A percentile compares a stretch with the other conserved stretches of the same genome.
These are phyloP conservation scores for Ictalurus punctatus DNA, from an alignment of 2,113 vertebrate genomes.

Conservation along the genomic window DNA sequence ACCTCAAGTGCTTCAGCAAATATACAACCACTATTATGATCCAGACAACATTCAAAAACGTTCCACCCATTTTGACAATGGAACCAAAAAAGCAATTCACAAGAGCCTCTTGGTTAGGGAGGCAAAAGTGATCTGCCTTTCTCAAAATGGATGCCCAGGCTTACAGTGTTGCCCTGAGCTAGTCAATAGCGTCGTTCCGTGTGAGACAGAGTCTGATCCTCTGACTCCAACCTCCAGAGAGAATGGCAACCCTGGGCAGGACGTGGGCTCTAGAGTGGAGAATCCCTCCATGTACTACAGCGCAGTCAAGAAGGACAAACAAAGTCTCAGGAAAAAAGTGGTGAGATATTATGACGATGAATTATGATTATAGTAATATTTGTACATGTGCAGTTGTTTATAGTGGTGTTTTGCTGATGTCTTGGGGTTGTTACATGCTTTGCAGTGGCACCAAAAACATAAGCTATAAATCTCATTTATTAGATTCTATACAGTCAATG, in stretches of 20 bases:
- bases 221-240: conserved; percentile 83
- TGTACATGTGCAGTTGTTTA: conserved; percentile 57
- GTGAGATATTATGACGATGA: conserved; percentile 78
- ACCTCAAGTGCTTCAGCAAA: conserved; percentile 63
- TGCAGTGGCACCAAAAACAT: conserved; percentile 6
- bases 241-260: conserved; percentile 84
- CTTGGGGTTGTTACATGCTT: conserved; percentile 43
- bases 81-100: conserved; percentile 37
- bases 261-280: conserved; percentile 80
- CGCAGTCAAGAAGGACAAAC: conserved; percentile 86
- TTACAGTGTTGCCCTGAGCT: conserved; percentile 71
- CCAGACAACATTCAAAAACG: conserved; percentile 1
- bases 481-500: background rate
- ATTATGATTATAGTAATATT: conserved; percentile 35
- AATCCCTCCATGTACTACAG: conserved; percentile 85
- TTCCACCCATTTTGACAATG: conserved; percentile 23
- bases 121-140: conserved; percentile 59
- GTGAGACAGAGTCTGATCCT: conserved; percentile 74
- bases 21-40: conserved; percentile 38
- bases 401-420: conserved; percentile 55
- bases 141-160: conserved; percentile 78
- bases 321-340: conserved; percentile 89
- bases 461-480: conserved; percentile 10
- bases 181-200: conserved; percentile 56
- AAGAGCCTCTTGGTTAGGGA: conserved; percentile 63